These are phyloP conservation scores for Amphiprion clarkii DNA, from an alignment of 2,797 vertebrate species.

Conservation along the genomic window DNA sequence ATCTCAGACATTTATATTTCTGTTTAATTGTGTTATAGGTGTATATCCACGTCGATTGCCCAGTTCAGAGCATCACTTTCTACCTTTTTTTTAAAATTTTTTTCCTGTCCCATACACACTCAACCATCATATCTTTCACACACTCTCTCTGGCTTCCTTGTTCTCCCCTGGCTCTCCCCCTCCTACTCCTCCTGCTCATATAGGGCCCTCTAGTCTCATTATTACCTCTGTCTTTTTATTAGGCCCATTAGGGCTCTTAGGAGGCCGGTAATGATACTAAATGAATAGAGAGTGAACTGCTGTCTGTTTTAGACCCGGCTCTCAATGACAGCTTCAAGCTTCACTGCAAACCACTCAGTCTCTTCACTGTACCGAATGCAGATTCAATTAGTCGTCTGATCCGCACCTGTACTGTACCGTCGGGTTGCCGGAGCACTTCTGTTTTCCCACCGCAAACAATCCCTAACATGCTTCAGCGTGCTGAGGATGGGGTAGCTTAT, in stretches of 20 bases:
- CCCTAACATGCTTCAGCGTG: not conserved
- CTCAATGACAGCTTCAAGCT: slow-evolving; percentile 82
- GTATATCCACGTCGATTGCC: slow-evolving; percentile 34
- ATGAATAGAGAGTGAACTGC: slow-evolving; percentile 85
- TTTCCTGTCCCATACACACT: slow-evolving; percentile 16
- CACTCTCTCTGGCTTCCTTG: slow-evolving; percentile 58
- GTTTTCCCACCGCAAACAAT: slow-evolving; percentile 41
- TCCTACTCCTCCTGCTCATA: slow-evolving; percentile 66
- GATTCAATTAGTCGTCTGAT: slow-evolving; percentile 72
- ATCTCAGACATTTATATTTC: not conserved
- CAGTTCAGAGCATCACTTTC: slow-evolving; percentile 31
- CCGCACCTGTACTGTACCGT: slow-evolving; percentile 62
- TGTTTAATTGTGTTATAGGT: slow-evolving; percentile 1
- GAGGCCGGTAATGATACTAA: slow-evolving; percentile 85
- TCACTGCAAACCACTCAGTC: slow-evolving; percentile 75
- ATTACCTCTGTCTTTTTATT: slow-evolving; percentile 87
- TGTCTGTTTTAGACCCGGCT: slow-evolving; percentile 80
- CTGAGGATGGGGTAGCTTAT: not conserved
- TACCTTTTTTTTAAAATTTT: slow-evolving; percentile 15
- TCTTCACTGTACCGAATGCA: slow-evolving; percentile 68
- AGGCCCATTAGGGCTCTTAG: slow-evolving; percentile 85
- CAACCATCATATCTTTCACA: slow-evolving; percentile 45
- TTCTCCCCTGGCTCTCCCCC: slow-evolving; percentile 68
- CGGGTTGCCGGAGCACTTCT: slow-evolving; percentile 24
- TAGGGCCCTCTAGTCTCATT: slow-evolving; percentile 82